These are phyloP conservation scores for Neodiprion lecontei DNA, from an alignment of 1,140 invertebrate genomes.

Conservation along the genomic window DNA sequence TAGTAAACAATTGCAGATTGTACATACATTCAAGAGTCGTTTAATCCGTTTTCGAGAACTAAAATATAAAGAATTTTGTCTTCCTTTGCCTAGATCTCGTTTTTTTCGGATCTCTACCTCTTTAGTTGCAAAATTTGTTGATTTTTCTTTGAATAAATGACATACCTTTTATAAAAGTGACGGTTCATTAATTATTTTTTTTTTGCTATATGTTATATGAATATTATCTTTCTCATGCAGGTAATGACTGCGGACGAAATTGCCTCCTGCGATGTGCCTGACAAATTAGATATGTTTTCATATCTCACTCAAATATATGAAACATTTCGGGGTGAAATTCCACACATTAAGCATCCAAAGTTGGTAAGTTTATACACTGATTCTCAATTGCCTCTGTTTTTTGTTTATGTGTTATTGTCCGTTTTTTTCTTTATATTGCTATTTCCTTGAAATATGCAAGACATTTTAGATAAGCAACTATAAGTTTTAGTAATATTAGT, in stretches of 20 bases:
- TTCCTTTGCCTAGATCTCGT: background rate
- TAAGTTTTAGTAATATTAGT: too few species aligned
- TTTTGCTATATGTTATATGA: constrained; percentile 13
- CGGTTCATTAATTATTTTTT: constrained; percentile 5
- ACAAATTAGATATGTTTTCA: constrained; percentile 79
- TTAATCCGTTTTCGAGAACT: constrained; percentile 7
- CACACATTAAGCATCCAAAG: constrained; percentile 79
- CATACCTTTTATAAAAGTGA: background rate
- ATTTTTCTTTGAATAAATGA: constrained; percentile 20
- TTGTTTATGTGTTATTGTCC: too few species aligned
- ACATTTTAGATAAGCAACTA: too few species aligned
- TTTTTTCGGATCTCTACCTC: background rate
- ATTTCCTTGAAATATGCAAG: too few species aligned
- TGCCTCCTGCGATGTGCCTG: constrained; percentile 72
- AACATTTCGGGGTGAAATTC: constrained; percentile 82
- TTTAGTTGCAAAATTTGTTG: background rate
- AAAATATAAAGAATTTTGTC: constrained; percentile 9
- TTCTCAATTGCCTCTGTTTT: too few species aligned
- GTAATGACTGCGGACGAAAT: constrained; percentile 85
- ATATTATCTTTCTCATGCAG: constrained; percentile 49
- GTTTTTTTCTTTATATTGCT: too few species aligned
- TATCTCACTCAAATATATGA: constrained; percentile 91
- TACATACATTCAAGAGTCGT: background rate
- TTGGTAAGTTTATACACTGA: constrained; percentile 62
- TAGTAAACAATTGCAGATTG: background rate